Conservation (phyloP, 2,888 invertebrate genomes). For the Andrena hattorfiana region DNA sequence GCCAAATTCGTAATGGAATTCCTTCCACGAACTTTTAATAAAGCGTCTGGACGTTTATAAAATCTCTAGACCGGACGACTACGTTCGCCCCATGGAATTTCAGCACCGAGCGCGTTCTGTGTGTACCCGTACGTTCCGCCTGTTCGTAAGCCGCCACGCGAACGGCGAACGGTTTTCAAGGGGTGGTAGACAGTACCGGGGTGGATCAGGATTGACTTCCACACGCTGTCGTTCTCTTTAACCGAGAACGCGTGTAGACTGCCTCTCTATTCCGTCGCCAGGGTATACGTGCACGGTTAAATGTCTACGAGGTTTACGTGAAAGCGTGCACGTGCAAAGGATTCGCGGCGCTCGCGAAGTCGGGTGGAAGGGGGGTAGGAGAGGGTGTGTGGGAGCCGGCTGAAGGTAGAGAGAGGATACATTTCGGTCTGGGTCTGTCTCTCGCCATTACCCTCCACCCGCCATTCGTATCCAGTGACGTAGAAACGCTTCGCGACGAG, state of each 20-base stretch:
- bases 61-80: neutral
- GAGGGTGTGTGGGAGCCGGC: neutral
- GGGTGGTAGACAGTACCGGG: constrained; percentile 15
- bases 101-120: neutral
- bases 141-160: neutral
- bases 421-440: constrained; percentile 51
- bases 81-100: constrained; percentile 8
- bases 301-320: constrained; percentile 47
- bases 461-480: constrained; percentile 66
- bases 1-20: neutral
- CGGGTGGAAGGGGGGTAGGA: neutral
- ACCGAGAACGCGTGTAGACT: constrained; percentile 12
- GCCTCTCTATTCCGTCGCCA: constrained; percentile 9
- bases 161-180: neutral
- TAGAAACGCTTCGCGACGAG: constrained; percentile 63
- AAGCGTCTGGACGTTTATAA: neutral
- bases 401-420: constrained; percentile 33
- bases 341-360: constrained; percentile 41
- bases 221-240: constrained; percentile 32
- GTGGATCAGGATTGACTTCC: constrained; percentile 50
- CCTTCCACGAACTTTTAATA: neutral
- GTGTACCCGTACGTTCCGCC: neutral
- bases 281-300: constrained; percentile 47
- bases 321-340: constrained; percentile 59
- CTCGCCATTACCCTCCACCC: constrained; percentile 63